Percentiles rank a stretch among this genome's conserved stretches.
These are phyloP conservation scores for Falco concolor DNA, from an alignment of 2,797 vertebrate genomes.

Conservation along the genomic window DNA sequence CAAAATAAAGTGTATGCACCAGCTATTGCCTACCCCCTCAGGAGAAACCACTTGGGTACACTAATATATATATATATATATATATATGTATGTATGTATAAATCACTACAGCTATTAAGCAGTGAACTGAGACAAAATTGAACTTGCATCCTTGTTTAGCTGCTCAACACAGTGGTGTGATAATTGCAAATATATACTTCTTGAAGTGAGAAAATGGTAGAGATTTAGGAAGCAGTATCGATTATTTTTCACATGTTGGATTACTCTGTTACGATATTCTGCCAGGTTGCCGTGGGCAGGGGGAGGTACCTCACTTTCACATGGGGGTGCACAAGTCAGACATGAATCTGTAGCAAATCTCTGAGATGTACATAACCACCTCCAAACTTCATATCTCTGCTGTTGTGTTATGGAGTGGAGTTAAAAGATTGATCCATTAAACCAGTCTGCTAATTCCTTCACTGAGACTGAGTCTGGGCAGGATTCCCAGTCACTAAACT, in stretches of 20 bases:
- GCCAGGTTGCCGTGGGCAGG: neutral
- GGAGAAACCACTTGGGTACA: neutral
- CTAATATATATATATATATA: neutral
- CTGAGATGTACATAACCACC: neutral
- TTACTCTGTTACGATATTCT: neutral
- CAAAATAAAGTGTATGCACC: neutral
- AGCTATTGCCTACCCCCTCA: neutral
- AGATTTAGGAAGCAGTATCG: neutral
- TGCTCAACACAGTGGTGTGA: neutral
- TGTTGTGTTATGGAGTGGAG: neutral
- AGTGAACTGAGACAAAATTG: neutral
- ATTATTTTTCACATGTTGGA: neutral
- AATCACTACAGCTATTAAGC: neutral
- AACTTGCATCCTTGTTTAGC: neutral
- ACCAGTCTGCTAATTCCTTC: neutral
- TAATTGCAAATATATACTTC: conserved; percentile 15
- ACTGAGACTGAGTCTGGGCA: neutral
- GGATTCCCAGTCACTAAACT: conserved; percentile 17
- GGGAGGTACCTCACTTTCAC: neutral
- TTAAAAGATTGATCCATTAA: neutral
- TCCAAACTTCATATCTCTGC: neutral
- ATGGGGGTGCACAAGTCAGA: neutral
- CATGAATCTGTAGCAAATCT: neutral
- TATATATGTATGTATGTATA: neutral
- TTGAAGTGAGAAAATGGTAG: neutral